A percentile compares a stretch with the other conserved stretches of the same genome.
phyloP scores from a whole-genome alignment of 2,113 vertebrate species.

The Murina feae region DNA sequence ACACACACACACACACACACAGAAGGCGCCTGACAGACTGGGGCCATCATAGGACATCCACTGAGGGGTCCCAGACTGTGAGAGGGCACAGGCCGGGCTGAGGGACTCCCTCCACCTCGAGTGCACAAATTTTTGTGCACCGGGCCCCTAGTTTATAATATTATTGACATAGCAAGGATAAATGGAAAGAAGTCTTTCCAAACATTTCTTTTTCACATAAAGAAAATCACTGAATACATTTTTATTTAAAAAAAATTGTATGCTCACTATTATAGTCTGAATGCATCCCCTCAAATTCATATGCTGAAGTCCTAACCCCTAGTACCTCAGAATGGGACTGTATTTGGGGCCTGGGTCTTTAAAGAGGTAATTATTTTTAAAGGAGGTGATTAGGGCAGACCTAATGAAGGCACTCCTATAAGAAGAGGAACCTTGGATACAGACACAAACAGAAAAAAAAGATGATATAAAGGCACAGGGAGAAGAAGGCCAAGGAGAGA shows the following conservation, averaged over 20 bases:
- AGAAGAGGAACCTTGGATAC: background rate
- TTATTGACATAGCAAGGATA: background rate
- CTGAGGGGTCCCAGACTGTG: too few relatives aligned
- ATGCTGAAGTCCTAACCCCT: background rate
- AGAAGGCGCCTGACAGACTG: too few relatives aligned
- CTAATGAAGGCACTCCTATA: background rate
- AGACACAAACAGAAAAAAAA: background rate
- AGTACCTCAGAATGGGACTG: background rate
- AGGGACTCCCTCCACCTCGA: too few relatives aligned
- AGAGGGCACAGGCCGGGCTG: too few relatives aligned
- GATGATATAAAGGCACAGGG: accelerated
- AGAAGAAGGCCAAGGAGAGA: background rate
- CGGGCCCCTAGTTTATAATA: background rate
- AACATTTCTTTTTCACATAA: background rate
- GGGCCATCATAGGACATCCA: too few relatives aligned
- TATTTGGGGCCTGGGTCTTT: background rate
- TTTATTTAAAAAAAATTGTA: background rate
- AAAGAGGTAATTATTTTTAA: background rate
- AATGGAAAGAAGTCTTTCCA: background rate
- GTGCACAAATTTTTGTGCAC: too few relatives aligned
- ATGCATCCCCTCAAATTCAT: background rate
- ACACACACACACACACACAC: too few relatives aligned
- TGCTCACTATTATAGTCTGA: background rate
- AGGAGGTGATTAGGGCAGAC: background rate
- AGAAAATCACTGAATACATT: background rate